Base-by-base conservation (phyloP, 1,140 invertebrate species). In the Saxidomus purpurata region DNA sequence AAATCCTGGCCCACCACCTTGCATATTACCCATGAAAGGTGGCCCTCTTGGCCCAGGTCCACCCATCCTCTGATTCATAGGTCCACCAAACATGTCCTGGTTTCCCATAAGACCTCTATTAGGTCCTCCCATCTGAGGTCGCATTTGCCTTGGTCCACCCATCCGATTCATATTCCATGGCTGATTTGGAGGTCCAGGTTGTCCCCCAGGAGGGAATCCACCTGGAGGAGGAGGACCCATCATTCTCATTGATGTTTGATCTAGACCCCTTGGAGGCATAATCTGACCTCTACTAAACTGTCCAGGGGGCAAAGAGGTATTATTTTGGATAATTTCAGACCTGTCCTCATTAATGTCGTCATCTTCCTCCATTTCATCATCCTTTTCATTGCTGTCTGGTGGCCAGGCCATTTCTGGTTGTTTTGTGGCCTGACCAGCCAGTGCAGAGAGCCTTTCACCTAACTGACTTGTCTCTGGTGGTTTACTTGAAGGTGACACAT, bases 321-420 rank as follows among this genome's bases (percentile, higher is more conserved):
- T 52, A 22, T 63, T 55, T 52, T 76, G 25, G 13, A 52, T 63
- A 40, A 52, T 79, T 71, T 74, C 74, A 52, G 82, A 63, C 11
- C 38, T 76, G 34, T 87, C 84, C 3, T 87, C 40, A 69, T 63
- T 83, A 15, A 67, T 40, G 4, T 80, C 85, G 11, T 79, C 80
- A 40, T 89, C 87, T 47, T 84, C 81, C n/a, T 89, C 87, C 36
- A 76, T 28, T 28, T 89, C 87, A 38, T 89, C 87, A 28, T 89
- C 87, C 28, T 82, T 84, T 22, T 89, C 87, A 61, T 83, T 83
- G 28, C 80, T 84, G 38, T 89, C 87, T 38, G 80, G 80, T 59
- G 87, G 87, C 87, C 87, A 89, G 31, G 52, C 52, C 69, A 84
- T 89, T 22, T 83, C 80, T 22, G 87, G 69, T 52, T 89, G 86